These are phyloP conservation scores for Aporophyla nigra DNA, from an alignment of 2,888 invertebrate genomes.

Conservation along the genomic window DNA sequence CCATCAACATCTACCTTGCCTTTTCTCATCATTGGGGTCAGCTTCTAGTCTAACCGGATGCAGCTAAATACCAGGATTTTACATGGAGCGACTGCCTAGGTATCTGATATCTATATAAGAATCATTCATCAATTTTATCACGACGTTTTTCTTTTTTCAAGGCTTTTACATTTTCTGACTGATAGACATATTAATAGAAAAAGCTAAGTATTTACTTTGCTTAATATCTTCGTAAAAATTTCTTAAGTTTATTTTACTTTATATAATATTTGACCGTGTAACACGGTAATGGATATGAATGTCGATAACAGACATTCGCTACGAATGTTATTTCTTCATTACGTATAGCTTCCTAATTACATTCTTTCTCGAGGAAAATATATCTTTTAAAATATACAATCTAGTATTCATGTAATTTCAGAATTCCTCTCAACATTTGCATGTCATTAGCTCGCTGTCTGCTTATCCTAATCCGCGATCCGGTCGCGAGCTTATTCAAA, in stretches of 20 bases:
- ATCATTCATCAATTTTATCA: not conserved
- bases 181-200: not conserved
- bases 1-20: too few relatives aligned
- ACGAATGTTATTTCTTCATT: too few relatives aligned
- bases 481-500: conserved; percentile 49
- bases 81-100: too few relatives aligned
- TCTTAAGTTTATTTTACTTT: not conserved
- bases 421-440: conserved; percentile 42
- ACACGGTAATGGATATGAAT: conserved; percentile 1
- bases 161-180: not conserved
- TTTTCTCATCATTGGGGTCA: too few relatives aligned
- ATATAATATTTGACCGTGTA: not conserved
- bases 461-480: conserved; percentile 19
- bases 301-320: not conserved
- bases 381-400: conserved; percentile 43
- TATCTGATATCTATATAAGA: too few relatives aligned
- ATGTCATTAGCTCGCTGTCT: conserved; percentile 38
- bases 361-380: conserved; percentile 1
- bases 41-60: too few relatives aligned
- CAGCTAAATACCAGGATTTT: too few relatives aligned
- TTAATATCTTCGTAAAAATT: not conserved
- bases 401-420: conserved; percentile 32
- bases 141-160: not conserved
- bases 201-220: conserved; percentile 15
- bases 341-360: not conserved